Conservation (phyloP, 2,113 vertebrate species). For the Eleginops maclovinus region DNA sequence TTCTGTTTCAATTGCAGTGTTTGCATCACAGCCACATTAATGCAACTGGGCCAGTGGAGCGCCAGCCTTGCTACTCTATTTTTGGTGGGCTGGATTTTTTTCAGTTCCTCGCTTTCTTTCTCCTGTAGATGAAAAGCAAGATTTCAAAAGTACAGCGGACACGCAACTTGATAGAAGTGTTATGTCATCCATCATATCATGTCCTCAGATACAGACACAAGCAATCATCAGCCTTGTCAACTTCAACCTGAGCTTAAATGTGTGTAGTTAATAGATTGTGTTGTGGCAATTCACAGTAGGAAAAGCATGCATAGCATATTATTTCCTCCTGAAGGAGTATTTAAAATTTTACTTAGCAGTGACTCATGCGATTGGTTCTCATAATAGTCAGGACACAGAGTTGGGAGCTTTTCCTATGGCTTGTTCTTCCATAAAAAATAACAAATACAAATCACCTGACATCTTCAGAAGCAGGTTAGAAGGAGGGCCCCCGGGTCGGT, state of each 20-base stretch:
- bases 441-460: not conserved
- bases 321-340: not conserved
- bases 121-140: constrained; percentile 16
- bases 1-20: constrained; percentile 19
- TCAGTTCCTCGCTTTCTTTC: constrained; percentile 25
- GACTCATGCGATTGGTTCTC: too few species aligned
- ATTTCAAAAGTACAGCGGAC: not conserved
- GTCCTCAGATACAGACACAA: not conserved
- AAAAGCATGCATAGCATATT: not conserved
- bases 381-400: not conserved
- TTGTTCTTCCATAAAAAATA: constrained; percentile 12
- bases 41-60: constrained; percentile 61
- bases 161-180: not conserved
- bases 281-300: not conserved
- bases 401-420: not conserved
- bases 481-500: not conserved
- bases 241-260: not conserved
- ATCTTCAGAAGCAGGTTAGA: constrained; percentile 15
- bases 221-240: constrained; percentile 8
- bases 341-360: not conserved
- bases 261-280: not conserved
- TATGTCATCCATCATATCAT: not conserved
- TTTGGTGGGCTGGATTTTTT: constrained; percentile 36
- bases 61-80: constrained; percentile 45
- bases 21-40: constrained; percentile 37